These are phyloP conservation scores for Phaetusa simplex DNA, from an alignment of 2,113 vertebrate genomes.

Conservation along the genomic window DNA sequence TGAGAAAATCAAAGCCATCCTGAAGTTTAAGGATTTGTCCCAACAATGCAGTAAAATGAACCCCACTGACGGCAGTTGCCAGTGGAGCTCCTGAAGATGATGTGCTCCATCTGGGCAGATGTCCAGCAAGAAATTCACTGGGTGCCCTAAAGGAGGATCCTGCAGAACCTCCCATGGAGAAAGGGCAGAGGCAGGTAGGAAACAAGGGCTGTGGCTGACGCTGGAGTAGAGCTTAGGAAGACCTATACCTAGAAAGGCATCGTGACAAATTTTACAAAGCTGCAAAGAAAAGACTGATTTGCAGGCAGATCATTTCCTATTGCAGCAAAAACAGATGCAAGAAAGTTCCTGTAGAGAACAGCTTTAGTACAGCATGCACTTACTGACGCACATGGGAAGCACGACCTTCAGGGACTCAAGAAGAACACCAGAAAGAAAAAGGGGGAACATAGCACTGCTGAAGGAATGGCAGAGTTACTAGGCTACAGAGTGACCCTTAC, in stretches of 20 bases:
- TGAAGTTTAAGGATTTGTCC: not conserved
- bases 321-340: not conserved
- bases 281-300: not conserved
- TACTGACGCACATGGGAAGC: not conserved
- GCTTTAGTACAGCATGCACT: not conserved
- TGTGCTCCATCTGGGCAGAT: not conserved
- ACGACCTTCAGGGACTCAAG: not conserved
- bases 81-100: not conserved
- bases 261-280: not conserved
- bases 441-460: rapidly evolving
- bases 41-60: not conserved
- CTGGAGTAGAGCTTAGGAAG: not conserved
- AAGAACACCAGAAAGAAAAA: not conserved
- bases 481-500: not conserved
- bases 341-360: not conserved
- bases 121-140: not conserved
- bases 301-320: not conserved
- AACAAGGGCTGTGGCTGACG: rapidly evolving
- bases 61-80: not conserved
- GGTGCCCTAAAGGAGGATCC: not conserved
- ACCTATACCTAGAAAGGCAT: no score
- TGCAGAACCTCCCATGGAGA: not conserved
- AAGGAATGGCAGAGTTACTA: not conserved
- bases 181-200: not conserved
- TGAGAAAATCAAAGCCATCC: not conserved